Conservation (phyloP, 1,140 invertebrate species). For the Drepana arcuata region DNA sequence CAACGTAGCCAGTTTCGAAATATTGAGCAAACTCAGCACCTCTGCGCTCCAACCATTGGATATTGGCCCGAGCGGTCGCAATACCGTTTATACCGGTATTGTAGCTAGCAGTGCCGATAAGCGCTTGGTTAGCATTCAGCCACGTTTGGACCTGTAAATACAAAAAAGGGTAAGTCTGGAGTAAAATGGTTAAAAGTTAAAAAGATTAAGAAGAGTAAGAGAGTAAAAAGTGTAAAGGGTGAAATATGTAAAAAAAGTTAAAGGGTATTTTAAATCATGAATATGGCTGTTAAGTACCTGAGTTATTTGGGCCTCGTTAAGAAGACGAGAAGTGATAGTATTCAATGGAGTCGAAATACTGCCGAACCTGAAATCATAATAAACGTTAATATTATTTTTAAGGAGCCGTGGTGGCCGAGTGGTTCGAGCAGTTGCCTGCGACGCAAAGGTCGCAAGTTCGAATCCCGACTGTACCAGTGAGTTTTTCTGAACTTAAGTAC, state of each 20-base stretch:
- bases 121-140: slow-evolving; percentile 25
- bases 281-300: too few relatives aligned
- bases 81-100: slow-evolving; percentile 27
- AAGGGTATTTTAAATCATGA: too few relatives aligned
- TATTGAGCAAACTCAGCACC: slow-evolving; percentile 29
- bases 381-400: too few relatives aligned
- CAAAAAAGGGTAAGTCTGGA: slow-evolving; percentile 1
- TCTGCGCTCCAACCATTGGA: slow-evolving; percentile 32
- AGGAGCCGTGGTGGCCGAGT: too few relatives aligned
- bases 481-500: too few relatives aligned
- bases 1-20: slow-evolving; percentile 43
- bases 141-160: slow-evolving; percentile 36
- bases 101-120: slow-evolving; percentile 24
- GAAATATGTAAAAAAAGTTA: too few relatives aligned
- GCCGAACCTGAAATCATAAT: slow-evolving; percentile 49
- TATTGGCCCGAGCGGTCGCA: slow-evolving; percentile 22
- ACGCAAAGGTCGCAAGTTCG: too few relatives aligned
- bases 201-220: neutral
- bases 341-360: slow-evolving; percentile 55
- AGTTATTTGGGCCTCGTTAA: slow-evolving; percentile 49
- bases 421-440: too few relatives aligned
- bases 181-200: slow-evolving; percentile 1
- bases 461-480: too few relatives aligned
- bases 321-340: slow-evolving; percentile 59
- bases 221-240: too few relatives aligned